Conservation (phyloP, 2,888 invertebrate genomes). For the Tetranychus piercei region DNA sequence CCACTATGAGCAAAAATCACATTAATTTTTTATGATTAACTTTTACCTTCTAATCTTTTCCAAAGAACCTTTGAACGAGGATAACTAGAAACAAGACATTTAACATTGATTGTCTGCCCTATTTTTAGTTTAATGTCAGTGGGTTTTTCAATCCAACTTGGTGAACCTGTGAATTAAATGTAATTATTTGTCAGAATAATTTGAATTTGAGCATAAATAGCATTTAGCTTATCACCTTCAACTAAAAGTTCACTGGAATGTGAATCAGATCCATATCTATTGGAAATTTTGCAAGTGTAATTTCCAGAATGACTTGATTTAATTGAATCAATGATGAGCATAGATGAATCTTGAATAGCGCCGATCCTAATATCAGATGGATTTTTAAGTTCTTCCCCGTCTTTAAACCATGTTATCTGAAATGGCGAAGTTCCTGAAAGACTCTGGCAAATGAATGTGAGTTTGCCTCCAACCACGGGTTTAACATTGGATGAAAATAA, state of each 20-base stretch:
- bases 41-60: too few species aligned
- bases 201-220: neutral
- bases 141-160: too few species aligned
- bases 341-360: slow-evolving; percentile 12
- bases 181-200: neutral
- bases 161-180: neutral
- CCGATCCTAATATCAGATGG: neutral
- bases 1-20: too few species aligned
- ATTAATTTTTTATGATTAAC: too few species aligned
- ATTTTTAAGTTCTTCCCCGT: neutral
- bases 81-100: too few species aligned
- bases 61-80: too few species aligned
- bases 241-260: neutral
- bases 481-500: neutral
- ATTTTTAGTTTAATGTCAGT: too few species aligned
- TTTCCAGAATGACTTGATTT: slow-evolving; percentile 26
- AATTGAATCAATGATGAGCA: slow-evolving; percentile 24
- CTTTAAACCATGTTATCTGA: neutral
- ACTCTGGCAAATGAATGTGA: neutral
- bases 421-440: neutral
- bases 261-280: neutral
- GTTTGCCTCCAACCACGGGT: neutral
- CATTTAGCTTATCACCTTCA: neutral
- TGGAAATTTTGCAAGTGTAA: slow-evolving; percentile 26
- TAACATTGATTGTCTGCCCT: too few species aligned